Evolutionary conservation across 2,888 invertebrate species (phyloP).

Genomic region (Eupithecia insigniata): DNA sequence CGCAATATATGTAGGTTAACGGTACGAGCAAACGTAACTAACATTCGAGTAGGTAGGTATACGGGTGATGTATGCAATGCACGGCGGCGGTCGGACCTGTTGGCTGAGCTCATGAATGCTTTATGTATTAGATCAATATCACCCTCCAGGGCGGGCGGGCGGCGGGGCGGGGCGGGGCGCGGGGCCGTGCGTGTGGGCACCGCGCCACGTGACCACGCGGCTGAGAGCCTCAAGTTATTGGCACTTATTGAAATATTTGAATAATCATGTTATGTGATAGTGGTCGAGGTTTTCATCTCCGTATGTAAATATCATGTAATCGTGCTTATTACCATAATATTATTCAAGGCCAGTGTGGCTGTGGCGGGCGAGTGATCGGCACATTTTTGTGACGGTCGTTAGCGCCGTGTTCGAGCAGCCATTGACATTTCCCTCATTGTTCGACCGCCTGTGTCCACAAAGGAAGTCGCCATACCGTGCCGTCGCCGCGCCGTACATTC

Average conservation of each 20-base stretch:
- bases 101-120: conserved; percentile 21
- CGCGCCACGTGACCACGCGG: not conserved
- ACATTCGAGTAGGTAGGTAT: no score
- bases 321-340: conserved; percentile 28
- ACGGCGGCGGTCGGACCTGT: conserved; percentile 20
- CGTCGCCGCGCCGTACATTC: no score
- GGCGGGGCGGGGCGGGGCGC: not conserved
- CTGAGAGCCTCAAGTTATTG: not conserved
- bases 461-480: not conserved
- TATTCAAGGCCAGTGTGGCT: conserved; percentile 28
- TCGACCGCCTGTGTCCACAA: not conserved
- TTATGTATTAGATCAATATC: conserved; percentile 26
- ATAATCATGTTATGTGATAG: conserved; percentile 1
- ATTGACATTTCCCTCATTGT: conserved; percentile 22
- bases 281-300: conserved; percentile 29
- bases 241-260: not conserved
- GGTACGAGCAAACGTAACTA: conserved; percentile 14
- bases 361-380: not conserved
- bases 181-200: not conserved
- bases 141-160: conserved; percentile 13
- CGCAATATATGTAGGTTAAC: conserved; percentile 17
- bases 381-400: not conserved
- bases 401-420: conserved; percentile 14
- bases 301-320: conserved; percentile 38
- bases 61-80: conserved; percentile 15